These are phyloP conservation scores for Antheraea mylitta DNA, from an alignment of 1,140 invertebrate species.

Conservation along the genomic window DNA sequence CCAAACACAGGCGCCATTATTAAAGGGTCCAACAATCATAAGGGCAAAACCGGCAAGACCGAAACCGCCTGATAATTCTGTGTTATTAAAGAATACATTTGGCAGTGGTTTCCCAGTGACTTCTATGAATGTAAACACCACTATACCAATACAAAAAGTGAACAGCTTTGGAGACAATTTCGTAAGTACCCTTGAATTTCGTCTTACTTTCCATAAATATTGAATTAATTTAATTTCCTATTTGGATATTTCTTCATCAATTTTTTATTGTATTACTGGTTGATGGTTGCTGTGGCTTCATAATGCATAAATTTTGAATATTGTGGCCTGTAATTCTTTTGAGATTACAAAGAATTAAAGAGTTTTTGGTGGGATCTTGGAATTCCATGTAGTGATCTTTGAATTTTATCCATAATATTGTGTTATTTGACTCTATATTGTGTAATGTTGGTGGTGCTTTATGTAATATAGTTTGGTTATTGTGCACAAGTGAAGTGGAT, in stretches of 20 bases:
- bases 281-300: too few relatives aligned
- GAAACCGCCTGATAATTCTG: constrained; percentile 80
- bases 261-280: background rate
- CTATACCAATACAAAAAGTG: constrained; percentile 64
- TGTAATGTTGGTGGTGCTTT: too few relatives aligned
- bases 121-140: constrained; percentile 68
- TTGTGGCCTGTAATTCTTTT: too few relatives aligned
- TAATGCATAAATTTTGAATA: too few relatives aligned
- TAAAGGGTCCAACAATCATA: constrained; percentile 84
- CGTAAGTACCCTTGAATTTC: constrained; percentile 46
- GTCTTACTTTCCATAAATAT: background rate
- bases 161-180: constrained; percentile 52
- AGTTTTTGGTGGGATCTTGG: too few relatives aligned
- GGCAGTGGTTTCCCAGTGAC: constrained; percentile 49
- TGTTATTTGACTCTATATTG: too few relatives aligned
- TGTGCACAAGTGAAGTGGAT: too few relatives aligned
- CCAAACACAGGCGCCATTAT: constrained; percentile 52
- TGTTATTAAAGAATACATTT: constrained; percentile 60
- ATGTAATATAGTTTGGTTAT: too few relatives aligned
- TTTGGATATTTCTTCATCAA: background rate
- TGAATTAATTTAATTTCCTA: background rate
- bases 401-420: too few relatives aligned
- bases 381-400: too few relatives aligned
- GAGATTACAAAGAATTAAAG: too few relatives aligned
- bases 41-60: constrained; percentile 88